These are phyloP conservation scores for Conistra vaccinii DNA, from an alignment of 2,888 invertebrate species.

Conservation along the genomic window DNA sequence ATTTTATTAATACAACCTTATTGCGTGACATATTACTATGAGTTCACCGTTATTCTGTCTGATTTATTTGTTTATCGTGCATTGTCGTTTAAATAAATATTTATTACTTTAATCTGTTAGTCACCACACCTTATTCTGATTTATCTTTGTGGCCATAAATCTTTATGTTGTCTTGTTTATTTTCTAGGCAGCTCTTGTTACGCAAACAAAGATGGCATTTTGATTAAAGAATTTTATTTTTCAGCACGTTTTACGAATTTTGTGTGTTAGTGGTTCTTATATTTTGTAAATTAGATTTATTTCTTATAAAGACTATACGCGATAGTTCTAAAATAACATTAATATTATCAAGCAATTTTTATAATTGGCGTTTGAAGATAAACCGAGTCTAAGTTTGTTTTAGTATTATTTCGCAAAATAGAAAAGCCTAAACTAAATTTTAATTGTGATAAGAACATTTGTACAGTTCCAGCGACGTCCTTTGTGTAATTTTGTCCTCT, in stretches of 20 bases:
- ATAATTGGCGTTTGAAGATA: background rate
- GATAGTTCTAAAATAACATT: background rate
- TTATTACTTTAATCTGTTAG: slow-evolving; percentile 65
- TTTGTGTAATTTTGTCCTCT: slow-evolving; percentile 10
- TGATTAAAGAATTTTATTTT: slow-evolving; percentile 21
- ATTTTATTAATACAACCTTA: slow-evolving; percentile 56
- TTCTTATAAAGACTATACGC: background rate
- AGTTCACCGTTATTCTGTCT: slow-evolving; percentile 52
- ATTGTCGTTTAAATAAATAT: slow-evolving; percentile 64
- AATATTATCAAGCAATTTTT: background rate
- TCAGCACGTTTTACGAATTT: slow-evolving; percentile 10
- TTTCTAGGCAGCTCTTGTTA: slow-evolving; percentile 32
- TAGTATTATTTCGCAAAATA: background rate
- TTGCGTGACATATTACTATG: slow-evolving; percentile 53
- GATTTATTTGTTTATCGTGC: slow-evolving; percentile 67
- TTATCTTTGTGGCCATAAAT: slow-evolving; percentile 52
- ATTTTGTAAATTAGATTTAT: background rate
- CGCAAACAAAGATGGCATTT: slow-evolving; percentile 29
- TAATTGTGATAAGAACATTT: slow-evolving; percentile 9
- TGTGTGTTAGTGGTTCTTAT: background rate
- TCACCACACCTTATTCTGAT: slow-evolving; percentile 64
- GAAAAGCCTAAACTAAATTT: background rate
- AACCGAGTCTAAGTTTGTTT: background rate
- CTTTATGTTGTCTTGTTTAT: slow-evolving; percentile 55
- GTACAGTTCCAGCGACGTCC: slow-evolving; percentile 1